These are phyloP conservation scores for Ibidorhyncha struthersii DNA, from an alignment of 2,113 vertebrate species.

Conservation along the genomic window DNA sequence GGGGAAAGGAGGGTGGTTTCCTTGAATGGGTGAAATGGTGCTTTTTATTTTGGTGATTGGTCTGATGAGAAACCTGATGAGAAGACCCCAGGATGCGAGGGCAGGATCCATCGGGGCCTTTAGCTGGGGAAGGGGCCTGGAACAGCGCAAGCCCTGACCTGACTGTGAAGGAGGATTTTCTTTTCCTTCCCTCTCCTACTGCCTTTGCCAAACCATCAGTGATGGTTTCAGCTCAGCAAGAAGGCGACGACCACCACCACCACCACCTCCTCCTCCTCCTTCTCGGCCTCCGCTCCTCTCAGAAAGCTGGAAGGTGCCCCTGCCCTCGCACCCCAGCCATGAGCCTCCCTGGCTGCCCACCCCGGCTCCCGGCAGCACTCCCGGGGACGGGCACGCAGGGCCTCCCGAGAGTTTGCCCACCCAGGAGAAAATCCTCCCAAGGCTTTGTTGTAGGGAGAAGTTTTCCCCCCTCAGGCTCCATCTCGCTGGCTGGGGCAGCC, in stretches of 20 bases:
- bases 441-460: not conserved
- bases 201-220: constrained; percentile 51
- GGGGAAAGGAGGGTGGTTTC: not conserved
- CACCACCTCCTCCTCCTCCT: not conserved
- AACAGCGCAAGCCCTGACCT: not conserved
- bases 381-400: accelerated
- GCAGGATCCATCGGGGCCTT: not conserved
- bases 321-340: not conserved
- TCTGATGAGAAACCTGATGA: not conserved
- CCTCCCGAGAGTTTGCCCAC: not conserved
- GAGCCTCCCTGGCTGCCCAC: not conserved
- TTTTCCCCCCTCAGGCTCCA: not conserved
- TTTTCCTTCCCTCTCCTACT: not conserved
- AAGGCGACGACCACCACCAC: constrained; percentile 66
- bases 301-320: not conserved
- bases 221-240: constrained; percentile 73
- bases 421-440: not conserved
- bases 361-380: not conserved
- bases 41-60: not conserved
- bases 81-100: not conserved
- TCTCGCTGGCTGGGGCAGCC: not conserved
- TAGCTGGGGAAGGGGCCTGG: not conserved
- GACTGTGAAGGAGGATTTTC: not conserved
- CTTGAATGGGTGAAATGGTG: not conserved
- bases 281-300: not conserved